These are phyloP conservation scores for Drosophila demipolita DNA, from an alignment of 2,888 invertebrate species.

Conservation along the genomic window DNA sequence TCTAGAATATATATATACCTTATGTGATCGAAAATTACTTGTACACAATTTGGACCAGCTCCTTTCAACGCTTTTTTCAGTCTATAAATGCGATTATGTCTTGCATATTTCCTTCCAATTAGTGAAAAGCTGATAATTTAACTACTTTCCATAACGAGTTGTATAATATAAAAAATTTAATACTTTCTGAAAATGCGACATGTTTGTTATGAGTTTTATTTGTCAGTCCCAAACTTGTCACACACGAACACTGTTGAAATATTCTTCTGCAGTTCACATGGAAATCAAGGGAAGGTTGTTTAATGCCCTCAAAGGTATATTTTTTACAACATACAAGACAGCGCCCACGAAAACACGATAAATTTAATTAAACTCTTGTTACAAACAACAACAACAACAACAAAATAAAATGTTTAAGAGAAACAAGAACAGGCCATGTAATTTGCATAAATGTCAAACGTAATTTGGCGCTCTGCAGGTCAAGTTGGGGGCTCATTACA, in stretches of 20 bases:
- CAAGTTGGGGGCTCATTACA: constrained; percentile 61
- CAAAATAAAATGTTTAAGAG: background rate
- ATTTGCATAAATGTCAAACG: constrained; percentile 60
- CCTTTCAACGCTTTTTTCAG: background rate
- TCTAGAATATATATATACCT: background rate
- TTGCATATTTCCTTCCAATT: background rate
- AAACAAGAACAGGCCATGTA: constrained; percentile 23
- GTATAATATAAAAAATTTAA: background rate
- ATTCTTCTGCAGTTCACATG: background rate
- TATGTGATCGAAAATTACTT: background rate
- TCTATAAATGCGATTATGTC: background rate
- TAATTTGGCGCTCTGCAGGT: constrained; percentile 53
- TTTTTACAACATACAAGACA: constrained; percentile 4
- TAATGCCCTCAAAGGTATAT: background rate
- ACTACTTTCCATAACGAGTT: background rate
- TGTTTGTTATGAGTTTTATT: background rate
- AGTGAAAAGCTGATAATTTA: background rate
- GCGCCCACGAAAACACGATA: constrained; percentile 12
- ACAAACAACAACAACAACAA: constrained; percentile 10
- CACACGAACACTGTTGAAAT: background rate
- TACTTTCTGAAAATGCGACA: background rate
- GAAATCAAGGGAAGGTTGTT: background rate
- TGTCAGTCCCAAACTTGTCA: background rate
- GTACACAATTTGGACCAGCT: background rate
- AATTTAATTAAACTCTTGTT: constrained; percentile 48